Evolutionary conservation across 2,113 vertebrate species (phyloP), one percentile per base, ranked within the genome.

Genomic region (Ondatra zibethicus): DNA sequence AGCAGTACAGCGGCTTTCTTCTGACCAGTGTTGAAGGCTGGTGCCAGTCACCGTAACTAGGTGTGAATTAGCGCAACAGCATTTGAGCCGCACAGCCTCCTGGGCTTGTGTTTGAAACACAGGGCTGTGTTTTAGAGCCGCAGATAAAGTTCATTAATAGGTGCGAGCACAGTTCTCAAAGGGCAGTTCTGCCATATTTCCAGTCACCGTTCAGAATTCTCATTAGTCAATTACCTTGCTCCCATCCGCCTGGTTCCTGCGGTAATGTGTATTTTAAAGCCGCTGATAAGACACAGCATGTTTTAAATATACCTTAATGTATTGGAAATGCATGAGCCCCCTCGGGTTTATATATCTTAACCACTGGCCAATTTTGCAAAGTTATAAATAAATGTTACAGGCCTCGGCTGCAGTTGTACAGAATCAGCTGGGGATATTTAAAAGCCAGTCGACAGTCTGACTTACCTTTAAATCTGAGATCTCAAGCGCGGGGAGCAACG

Each of bases 331-430:
- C 96, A 96, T 1, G 39, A 92, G 55, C 86, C 98, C 97, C 97
- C 97, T 97, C 5, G 93, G 97, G 97, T 98, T 98, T 98, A 97
- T 97, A 97, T 97, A 98, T 98, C 97, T 97, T 98, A 98, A 97
- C 98, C 96, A 97, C 96, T 52, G 52, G 96, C 96, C 98, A 98
- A 97, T 98, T 97, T 97, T 76, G 91, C 96, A 96, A 97, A 97
- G 97, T 98, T 98, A 98, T 98, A 98, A 98, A 98, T 98, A 98
- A 98, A 98, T 97, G 98, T 97, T 98, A 98, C 98, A 97, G 97
- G 97, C 96, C 76, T 97, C 97, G 73, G 92, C 96, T 70, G 88
- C 91, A 92, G 96, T 84, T 29, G 92, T 47, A 86, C 58, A 87
- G 95, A 97, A 95, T 96, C 98, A 97, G 97, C 91, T 97, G 98